Evolutionary conservation across 2,888 invertebrate genomes (phyloP).

Genomic region (Chymomyza caudatula): DNA sequence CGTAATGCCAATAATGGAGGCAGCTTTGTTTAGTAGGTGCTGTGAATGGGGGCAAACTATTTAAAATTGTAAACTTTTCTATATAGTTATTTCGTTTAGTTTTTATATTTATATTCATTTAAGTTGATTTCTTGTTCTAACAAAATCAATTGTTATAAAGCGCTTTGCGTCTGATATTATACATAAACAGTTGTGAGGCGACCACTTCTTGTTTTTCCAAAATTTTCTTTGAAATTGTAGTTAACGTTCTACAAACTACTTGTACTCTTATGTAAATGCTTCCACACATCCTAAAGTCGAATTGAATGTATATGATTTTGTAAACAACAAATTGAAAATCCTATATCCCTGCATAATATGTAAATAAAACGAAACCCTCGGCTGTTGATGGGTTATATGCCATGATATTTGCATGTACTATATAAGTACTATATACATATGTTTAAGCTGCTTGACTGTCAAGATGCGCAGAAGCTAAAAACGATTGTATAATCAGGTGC

Average conservation of each 20-base stretch:
- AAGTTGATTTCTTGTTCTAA: background rate
- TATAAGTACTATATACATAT: background rate
- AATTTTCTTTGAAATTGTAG: background rate
- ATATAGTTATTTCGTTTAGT: too few species aligned
- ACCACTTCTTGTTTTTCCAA: background rate
- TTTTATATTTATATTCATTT: background rate
- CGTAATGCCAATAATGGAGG: slow-evolving; percentile 39
- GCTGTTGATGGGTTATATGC: slow-evolving; percentile 48
- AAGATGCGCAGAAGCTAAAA: background rate
- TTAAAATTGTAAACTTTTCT: background rate
- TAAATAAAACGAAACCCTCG: slow-evolving; percentile 53
- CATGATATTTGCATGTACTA: slow-evolving; percentile 23
- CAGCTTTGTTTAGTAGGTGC: slow-evolving; percentile 55
- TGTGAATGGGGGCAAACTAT: background rate
- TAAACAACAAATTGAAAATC: slow-evolving; percentile 35
- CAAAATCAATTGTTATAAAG: background rate
- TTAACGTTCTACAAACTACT: background rate
- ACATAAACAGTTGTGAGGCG: too few species aligned
- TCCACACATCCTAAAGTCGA: slow-evolving; percentile 53
- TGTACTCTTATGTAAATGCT: slow-evolving; percentile 39
- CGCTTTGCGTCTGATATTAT: too few species aligned
- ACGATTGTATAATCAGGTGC: background rate
- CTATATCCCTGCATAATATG: slow-evolving; percentile 46
- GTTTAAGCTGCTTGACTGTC: background rate
- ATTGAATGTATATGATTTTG: slow-evolving; percentile 42